Evolutionary conservation across 2,113 vertebrate genomes (phyloP).

Genomic region (Rhinopithecus roxellana): DNA sequence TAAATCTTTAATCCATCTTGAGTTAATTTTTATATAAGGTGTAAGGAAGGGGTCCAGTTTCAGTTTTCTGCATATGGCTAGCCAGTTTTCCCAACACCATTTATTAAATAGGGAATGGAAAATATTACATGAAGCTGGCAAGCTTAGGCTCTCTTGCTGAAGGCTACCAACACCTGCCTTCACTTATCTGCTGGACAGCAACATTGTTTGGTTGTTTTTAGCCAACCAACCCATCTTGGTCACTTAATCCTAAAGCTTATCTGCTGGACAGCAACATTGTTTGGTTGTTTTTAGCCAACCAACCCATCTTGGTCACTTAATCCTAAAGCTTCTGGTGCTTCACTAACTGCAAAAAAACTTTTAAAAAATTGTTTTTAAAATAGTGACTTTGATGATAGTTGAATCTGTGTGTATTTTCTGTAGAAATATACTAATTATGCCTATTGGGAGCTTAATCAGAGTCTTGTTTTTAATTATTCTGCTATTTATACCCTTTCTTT

Average conservation of each 20-base stretch:
- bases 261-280: background rate
- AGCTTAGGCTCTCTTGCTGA: background rate
- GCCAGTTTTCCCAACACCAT: no score
- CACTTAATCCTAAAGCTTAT: background rate
- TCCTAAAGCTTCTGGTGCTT: background rate
- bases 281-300: background rate
- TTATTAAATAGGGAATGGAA: no score
- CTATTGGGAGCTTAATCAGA: background rate
- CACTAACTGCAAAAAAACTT: background rate
- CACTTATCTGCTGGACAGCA: background rate
- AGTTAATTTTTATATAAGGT: no score
- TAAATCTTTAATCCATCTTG: no score
- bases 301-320: background rate
- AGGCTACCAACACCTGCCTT: background rate
- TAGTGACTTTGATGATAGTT: background rate
- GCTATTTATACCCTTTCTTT: background rate
- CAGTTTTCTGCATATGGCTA: no score
- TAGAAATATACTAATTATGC: background rate
- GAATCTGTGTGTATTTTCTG: slow-evolving; percentile 17
- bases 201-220: background rate
- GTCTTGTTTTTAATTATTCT: background rate
- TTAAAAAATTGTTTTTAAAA: background rate
- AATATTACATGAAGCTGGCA: background rate
- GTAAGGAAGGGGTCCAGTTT: no score
- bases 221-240: background rate